Conservation (phyloP, 2,113 vertebrate genomes). For the Dromas ardeola region DNA sequence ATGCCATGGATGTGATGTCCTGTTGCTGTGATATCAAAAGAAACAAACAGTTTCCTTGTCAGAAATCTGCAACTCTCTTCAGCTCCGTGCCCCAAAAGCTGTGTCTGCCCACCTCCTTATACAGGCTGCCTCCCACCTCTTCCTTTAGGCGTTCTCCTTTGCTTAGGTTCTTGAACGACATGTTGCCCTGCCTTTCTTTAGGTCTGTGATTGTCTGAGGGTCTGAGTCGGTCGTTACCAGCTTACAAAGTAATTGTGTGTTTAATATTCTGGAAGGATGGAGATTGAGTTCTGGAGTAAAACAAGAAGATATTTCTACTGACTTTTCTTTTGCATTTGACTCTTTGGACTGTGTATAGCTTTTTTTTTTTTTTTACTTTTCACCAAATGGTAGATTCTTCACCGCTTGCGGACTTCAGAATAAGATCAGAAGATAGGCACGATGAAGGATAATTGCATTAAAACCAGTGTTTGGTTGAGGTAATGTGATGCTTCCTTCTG, state of each 20-base stretch:
- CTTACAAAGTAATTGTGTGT: not conserved
- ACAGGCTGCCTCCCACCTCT: not conserved
- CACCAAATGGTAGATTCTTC: not conserved
- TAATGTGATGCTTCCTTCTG: not conserved
- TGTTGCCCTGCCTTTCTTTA: not conserved
- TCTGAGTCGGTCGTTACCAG: not conserved
- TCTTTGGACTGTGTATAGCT: not conserved
- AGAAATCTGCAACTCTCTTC: not conserved
- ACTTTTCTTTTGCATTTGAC: not conserved
- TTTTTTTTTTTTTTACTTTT: not conserved
- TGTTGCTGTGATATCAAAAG: constrained; percentile 30
- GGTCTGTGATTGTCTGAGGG: not conserved
- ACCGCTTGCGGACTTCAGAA: not conserved
- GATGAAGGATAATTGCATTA: not conserved
- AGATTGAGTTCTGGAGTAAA: not conserved
- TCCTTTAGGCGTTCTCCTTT: not conserved
- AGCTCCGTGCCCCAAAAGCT: not conserved
- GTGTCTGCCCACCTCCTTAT: not conserved
- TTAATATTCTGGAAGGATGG: not conserved
- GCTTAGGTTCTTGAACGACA: not conserved
- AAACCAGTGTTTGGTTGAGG: not conserved
- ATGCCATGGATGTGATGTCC: not conserved
- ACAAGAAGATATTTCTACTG: not conserved
- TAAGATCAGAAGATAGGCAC: not conserved
- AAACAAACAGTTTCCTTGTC: constrained; percentile 14